Conservation (phyloP, 2,113 vertebrate species). For the Vimba vimba region DNA sequence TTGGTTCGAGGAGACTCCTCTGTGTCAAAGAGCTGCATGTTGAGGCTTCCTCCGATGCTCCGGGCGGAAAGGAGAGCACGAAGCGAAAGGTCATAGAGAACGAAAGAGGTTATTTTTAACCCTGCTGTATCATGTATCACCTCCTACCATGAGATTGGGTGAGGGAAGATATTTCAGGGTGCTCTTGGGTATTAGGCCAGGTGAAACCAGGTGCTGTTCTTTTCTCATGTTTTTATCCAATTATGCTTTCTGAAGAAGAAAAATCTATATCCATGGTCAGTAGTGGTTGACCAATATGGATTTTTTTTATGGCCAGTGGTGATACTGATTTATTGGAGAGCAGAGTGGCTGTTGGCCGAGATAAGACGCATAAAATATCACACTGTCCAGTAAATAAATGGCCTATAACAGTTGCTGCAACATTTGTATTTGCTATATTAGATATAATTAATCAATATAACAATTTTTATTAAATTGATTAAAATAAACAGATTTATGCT, state of each 20-base stretch:
- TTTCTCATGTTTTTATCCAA: neutral
- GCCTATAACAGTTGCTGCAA: too few relatives aligned
- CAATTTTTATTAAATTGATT: too few relatives aligned
- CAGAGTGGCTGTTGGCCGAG: too few relatives aligned
- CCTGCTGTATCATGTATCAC: slow-evolving; percentile 67
- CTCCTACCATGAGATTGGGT: slow-evolving; percentile 63
- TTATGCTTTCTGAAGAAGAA: neutral
- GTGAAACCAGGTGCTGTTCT: slow-evolving; percentile 45
- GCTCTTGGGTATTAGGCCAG: slow-evolving; percentile 58
- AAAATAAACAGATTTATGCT: too few relatives aligned
- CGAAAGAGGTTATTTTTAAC: slow-evolving; percentile 73
- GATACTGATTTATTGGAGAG: too few relatives aligned
- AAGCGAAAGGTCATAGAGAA: slow-evolving; percentile 58
- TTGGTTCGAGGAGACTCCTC: slow-evolving; percentile 33
- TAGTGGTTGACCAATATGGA: too few relatives aligned
- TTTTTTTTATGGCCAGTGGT: too few relatives aligned
- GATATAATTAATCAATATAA: too few relatives aligned
- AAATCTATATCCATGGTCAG: neutral
- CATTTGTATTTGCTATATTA: too few relatives aligned
- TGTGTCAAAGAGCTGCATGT: neutral
- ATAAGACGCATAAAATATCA: too few relatives aligned
- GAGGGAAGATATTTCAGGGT: slow-evolving; percentile 60
- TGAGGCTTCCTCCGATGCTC: slow-evolving; percentile 43
- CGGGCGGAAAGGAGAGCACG: slow-evolving; percentile 68
- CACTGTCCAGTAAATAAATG: too few relatives aligned